A percentile compares a stretch with the other conserved stretches of the same genome.
These are phyloP conservation scores for Prenolepis imparis DNA, from an alignment of 2,888 invertebrate species.

Conservation along the genomic window DNA sequence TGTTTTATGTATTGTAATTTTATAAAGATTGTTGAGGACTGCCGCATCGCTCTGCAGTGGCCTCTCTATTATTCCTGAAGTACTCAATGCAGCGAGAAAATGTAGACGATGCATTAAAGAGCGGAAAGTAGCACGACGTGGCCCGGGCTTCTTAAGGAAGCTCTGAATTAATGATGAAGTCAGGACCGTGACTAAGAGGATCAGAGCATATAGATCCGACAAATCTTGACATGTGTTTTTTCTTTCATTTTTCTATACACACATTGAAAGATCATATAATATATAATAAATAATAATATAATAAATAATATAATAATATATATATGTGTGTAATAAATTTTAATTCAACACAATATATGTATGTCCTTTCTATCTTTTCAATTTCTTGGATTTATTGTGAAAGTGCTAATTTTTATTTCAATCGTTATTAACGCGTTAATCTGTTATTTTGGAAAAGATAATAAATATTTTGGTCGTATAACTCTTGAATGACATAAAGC, in stretches of 20 bases:
- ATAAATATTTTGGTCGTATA: neutral
- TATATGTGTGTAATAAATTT: neutral
- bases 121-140: constrained; percentile 68
- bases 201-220: neutral
- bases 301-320: no score
- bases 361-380: neutral
- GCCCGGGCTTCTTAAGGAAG: constrained; percentile 79
- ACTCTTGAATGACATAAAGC: neutral
- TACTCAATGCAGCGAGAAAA: constrained; percentile 70
- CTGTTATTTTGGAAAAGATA: neutral
- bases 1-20: constrained; percentile 31
- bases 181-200: neutral
- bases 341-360: neutral
- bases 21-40: constrained; percentile 30
- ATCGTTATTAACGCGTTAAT: neutral
- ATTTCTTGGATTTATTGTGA: neutral
- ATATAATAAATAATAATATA: constrained; percentile 1
- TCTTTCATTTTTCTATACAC: neutral
- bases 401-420: neutral
- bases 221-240: neutral
- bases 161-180: constrained; percentile 81
- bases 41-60: constrained; percentile 26
- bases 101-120: constrained; percentile 38
- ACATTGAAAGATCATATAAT: neutral
- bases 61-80: constrained; percentile 42